Evolutionary conservation across 2,113 vertebrate species (phyloP).

Genomic region (Cyanoramphus novaezelandiae): DNA sequence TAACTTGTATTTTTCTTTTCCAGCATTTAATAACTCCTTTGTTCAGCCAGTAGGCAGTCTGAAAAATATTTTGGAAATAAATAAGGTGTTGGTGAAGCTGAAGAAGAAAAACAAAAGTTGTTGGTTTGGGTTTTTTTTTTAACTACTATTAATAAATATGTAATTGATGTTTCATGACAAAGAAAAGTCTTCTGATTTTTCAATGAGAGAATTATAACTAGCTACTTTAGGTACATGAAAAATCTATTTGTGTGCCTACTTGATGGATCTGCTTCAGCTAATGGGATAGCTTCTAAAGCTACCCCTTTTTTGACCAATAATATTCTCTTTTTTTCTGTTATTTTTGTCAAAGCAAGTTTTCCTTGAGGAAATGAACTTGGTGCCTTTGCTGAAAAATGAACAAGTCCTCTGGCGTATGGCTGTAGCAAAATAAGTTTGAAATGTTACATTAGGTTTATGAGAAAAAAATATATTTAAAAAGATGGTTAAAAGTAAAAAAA

Average conservation of each 20-base stretch:
- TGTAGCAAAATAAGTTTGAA: not conserved
- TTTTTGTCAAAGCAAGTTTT: not conserved
- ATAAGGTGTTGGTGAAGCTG: not conserved
- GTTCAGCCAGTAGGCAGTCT: not conserved
- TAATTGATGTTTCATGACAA: not conserved
- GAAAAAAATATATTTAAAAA: not conserved
- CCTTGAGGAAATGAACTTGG: not conserved
- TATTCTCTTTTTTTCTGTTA: not conserved
- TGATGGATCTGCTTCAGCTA: not conserved
- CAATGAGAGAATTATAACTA: not conserved
- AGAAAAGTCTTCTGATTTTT: not conserved
- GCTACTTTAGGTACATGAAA: not conserved
- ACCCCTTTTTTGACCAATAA: not conserved
- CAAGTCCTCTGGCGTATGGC: not conserved
- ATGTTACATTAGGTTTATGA: not conserved
- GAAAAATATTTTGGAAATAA: not conserved
- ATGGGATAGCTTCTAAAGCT: not conserved
- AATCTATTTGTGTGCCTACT: not conserved
- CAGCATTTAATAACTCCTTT: not conserved
- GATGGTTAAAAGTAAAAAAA: not conserved
- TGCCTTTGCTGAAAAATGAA: not conserved
- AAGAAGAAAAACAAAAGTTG: not conserved
- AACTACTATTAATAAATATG: not conserved
- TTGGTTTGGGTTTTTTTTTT: not conserved
- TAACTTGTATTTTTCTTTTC: not conserved